Evolutionary conservation across 2,888 invertebrate genomes (phyloP), one percentile per base, ranked within the genome.

Genomic region (Erannis defoliaria): DNA sequence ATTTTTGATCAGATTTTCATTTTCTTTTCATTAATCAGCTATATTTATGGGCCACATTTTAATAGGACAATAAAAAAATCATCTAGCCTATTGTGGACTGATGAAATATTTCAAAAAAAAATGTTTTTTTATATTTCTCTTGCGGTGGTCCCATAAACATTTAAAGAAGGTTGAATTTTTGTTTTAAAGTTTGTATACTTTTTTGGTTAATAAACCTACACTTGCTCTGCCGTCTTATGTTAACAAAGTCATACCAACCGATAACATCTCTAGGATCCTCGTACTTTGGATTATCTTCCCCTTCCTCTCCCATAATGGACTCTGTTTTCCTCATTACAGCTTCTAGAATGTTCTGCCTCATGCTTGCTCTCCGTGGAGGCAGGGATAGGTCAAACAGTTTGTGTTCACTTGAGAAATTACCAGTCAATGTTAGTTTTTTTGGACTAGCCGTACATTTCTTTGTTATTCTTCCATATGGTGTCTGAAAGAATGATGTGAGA

Each of bases 251-350:
- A 61, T 45, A 51, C 74, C 64, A 72, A 89, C 90, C 88, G 66
- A 90, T 84, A 61, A 91, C 81, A 82, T 93, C 93, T 65, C 79
- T 84, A 1, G 93, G 92, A 70, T 92, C 92, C 55, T 93, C 93
- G 76, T 93, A 93, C 73, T 86, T 65, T 0, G 86, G 85, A 68
- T 90, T 89, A 21, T 84, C 84, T 65, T 81, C 81, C 38, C 72
- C 70, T 23, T 73, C 71, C 5, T 61, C 60, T 5, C 26, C 60
- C 59, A 88, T 82, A 45, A 75, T 74, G 0, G 83, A 77, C 59
- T 87, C 87, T 0, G 89, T 87, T 64, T 77, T 87, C 70, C 76
- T 86, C 51, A 82, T 74, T 0, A 90, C 89, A 4, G 84, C 76
- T 19, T 88, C 82, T 40, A 89, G 70, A 54, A 92, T 90, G 60